phyloP scores from a whole-genome alignment of 2,797 vertebrate genomes.

The Hippoglossus hippoglossus region DNA sequence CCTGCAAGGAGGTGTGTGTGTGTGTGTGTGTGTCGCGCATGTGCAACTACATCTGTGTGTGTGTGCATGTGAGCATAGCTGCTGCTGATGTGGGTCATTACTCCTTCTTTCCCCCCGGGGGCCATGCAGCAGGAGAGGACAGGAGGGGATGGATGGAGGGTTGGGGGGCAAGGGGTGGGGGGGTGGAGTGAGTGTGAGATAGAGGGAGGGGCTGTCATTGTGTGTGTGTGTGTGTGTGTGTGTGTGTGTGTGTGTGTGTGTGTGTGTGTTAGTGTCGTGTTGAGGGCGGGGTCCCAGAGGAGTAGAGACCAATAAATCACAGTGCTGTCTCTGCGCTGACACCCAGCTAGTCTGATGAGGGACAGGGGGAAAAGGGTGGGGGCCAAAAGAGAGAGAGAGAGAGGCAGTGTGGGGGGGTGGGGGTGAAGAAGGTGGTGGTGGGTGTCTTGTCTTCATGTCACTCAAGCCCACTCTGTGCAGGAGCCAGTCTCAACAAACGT shows the following conservation, averaged over 20 bases:
- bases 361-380: slow-evolving; percentile 38
- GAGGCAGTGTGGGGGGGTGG: neutral
- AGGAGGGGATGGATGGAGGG: slow-evolving; percentile 49
- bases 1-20: slow-evolving; percentile 47
- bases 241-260: slow-evolving; percentile 40
- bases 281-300: slow-evolving; percentile 66
- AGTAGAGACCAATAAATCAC: slow-evolving; percentile 85
- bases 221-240: slow-evolving; percentile 34
- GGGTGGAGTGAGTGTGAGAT: slow-evolving; percentile 12
- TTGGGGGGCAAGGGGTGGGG: neutral
- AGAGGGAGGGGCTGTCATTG: slow-evolving; percentile 33
- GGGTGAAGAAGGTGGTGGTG: slow-evolving; percentile 10
- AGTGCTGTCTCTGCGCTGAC: slow-evolving; percentile 79
- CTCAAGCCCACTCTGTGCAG: slow-evolving; percentile 69
- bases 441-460: slow-evolving; percentile 80
- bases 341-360: slow-evolving; percentile 82
- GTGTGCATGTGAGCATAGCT: slow-evolving; percentile 64
- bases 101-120: slow-evolving; percentile 77
- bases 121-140: slow-evolving; percentile 69
- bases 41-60: slow-evolving; percentile 40
- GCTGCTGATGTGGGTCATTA: slow-evolving; percentile 88
- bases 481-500: slow-evolving; percentile 49
- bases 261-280: slow-evolving; percentile 28
- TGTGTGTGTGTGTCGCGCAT: slow-evolving; percentile 19
- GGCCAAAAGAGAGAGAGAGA: slow-evolving; percentile 20